Conservation (phyloP, 2,888 invertebrate genomes). For the Theretra japonica region DNA sequence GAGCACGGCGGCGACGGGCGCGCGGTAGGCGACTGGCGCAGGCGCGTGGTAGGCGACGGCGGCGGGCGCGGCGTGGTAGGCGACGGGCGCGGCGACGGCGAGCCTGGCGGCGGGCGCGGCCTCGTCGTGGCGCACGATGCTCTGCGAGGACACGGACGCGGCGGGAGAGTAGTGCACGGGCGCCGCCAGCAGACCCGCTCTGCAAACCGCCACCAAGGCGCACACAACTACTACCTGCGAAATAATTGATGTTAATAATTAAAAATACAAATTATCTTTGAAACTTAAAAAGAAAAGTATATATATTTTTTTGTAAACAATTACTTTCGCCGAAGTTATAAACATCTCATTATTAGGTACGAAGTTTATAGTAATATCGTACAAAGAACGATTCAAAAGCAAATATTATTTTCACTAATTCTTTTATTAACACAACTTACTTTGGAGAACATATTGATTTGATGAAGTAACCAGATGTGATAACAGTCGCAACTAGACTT, state of each 20-base stretch:
- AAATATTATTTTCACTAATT: too few species aligned
- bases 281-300: too few species aligned
- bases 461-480: neutral
- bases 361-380: too few species aligned
- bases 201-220: constrained; percentile 49
- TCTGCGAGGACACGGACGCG: constrained; percentile 58
- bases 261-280: too few species aligned
- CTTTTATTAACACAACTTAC: neutral
- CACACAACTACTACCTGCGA: constrained; percentile 53
- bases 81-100: constrained; percentile 49
- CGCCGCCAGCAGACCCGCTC: constrained; percentile 52
- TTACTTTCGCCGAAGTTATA: too few species aligned
- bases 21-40: constrained; percentile 51
- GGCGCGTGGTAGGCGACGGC: constrained; percentile 42
- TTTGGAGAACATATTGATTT: neutral
- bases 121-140: constrained; percentile 60
- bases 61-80: constrained; percentile 42
- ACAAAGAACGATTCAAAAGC: too few species aligned
- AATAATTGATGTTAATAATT: neutral
- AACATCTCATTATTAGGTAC: too few species aligned
- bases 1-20: constrained; percentile 50
- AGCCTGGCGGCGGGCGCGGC: constrained; percentile 43
- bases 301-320: too few species aligned
- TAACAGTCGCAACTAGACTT: too few species aligned
- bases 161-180: constrained; percentile 63